A percentile compares a stretch with the other conserved stretches of the same genome.
Conservation (phyloP, 2,797 vertebrate genomes). For the Carapus acus region DNA sequence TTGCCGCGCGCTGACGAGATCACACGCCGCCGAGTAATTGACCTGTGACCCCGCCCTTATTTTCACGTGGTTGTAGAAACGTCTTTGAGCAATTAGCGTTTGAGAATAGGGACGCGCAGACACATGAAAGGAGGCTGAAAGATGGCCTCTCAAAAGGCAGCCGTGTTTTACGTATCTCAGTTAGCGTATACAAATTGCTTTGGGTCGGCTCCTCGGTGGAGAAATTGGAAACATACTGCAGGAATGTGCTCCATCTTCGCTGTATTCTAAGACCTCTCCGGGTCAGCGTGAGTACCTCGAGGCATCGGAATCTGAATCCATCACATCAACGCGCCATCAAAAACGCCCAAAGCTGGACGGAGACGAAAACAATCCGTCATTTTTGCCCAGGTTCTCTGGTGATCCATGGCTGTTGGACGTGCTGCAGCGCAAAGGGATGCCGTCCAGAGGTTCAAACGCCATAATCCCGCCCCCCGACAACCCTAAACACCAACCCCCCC, state of each 20-base stretch:
- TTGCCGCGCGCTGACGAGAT: conserved; percentile 24
- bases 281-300: conserved; percentile 50
- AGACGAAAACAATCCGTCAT: conserved; percentile 40
- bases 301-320: conserved; percentile 60
- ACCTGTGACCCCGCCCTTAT: conserved; percentile 26
- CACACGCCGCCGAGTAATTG: conserved; percentile 16
- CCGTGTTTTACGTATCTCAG: conserved; percentile 33
- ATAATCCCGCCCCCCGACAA: no score
- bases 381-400: conserved; percentile 20
- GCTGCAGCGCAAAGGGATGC: conserved; percentile 24
- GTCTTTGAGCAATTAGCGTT: conserved; percentile 20
- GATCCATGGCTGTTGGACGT: conserved; percentile 47
- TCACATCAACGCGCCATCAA: conserved; percentile 45
- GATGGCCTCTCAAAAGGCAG: conserved; percentile 28
- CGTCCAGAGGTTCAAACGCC: conserved; percentile 25
- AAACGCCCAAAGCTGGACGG: conserved; percentile 38
- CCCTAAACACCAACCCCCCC: no score
- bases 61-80: conserved; percentile 19
- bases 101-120: conserved; percentile 11
- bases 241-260: conserved; percentile 19
- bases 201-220: conserved; percentile 20
- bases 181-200: conserved; percentile 28
- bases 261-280: conserved; percentile 15
- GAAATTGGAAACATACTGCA: conserved; percentile 40
- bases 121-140: conserved; percentile 33